Evolutionary conservation across 2,797 vertebrate genomes (phyloP), one percentile per base, ranked within the genome.

Genomic region (Poecilia picta): DNA sequence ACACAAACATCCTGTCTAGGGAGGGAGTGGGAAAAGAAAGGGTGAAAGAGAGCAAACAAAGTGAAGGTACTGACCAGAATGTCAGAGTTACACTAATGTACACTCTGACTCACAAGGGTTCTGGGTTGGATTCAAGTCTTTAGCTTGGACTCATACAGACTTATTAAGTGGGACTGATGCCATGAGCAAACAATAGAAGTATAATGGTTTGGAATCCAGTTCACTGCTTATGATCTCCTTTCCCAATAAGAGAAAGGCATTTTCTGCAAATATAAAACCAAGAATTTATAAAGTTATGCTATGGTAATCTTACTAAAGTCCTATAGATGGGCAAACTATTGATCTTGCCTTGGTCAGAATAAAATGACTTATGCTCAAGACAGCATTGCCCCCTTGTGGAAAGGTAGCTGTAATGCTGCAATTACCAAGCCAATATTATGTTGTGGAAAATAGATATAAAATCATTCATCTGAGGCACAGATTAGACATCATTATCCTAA

Each of bases 1-100:
- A 93, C 90, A 90, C 93, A 94, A 94, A 96, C 95, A 95, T 96
- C 95, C 95, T 96, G 95, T 96, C 95, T 94, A 90, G 76, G 89
- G 85, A 81, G 88, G 75, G 84, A 83, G 80, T 31, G 82, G 77
- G 87, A 68, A 81, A 83, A 83, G 62, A 77, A 70, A 77, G 70
- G 80, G 75, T 39, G 55, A 64, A 49, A 75, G 75, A 62, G 66
- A 43, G 51, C 20, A 76, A 75, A 39, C 15, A 62, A 79, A 83
- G 72, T 76, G 77, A 49, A 57, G 31, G 68, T 11, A 53, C 72
- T 23, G 75, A 47, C 39, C 46, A 41, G 49, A 76, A 45, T 25
- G 62, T 81, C 62, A 36, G 28, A 49, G 36, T 16, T 64, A 71
- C 39, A 62, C 20, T 77, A 73, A 78, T 36, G 41, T n/a, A 43